phyloP scores from a whole-genome alignment of 2,797 vertebrate species.

The Dallia pectoralis region DNA sequence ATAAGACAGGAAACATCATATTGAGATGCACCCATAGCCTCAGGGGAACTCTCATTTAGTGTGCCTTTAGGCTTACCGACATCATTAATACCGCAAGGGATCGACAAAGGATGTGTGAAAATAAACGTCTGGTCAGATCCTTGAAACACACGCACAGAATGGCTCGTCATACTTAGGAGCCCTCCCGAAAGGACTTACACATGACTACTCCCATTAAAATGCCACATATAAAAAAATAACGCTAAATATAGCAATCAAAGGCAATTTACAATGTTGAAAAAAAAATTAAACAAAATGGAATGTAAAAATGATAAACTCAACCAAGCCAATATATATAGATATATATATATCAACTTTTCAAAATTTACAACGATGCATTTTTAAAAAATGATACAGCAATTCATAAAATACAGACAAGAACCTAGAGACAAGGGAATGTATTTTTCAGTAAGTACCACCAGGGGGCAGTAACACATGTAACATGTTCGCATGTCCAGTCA shows the following conservation, averaged over 20 bases:
- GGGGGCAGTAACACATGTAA: conserved; percentile 77
- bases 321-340: conserved; percentile 55
- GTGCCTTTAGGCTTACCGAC: conserved; percentile 15
- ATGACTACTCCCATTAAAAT: conserved; percentile 19
- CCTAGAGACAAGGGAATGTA: conserved; percentile 65
- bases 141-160: conserved; percentile 33
- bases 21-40: conserved; percentile 48
- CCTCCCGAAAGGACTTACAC: not conserved
- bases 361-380: conserved; percentile 63
- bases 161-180: conserved; percentile 19
- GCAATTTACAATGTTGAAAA: conserved; percentile 48
- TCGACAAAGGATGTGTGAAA: conserved; percentile 40
- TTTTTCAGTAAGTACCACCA: conserved; percentile 71
- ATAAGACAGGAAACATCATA: not conserved
- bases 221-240: conserved; percentile 39
- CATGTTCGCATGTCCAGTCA: conserved; percentile 71
- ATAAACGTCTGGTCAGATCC: conserved; percentile 39
- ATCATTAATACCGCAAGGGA: conserved; percentile 36
- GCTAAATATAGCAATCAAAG: conserved; percentile 38
- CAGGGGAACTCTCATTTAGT: conserved; percentile 55
- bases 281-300: conserved; percentile 47
- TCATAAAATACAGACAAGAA: conserved; percentile 56
- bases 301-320: conserved; percentile 53
- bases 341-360: conserved; percentile 66
- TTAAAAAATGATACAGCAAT: conserved; percentile 52